Evolutionary conservation across 2,113 vertebrate species (phyloP).

Genomic region (Myotis davidii): DNA sequence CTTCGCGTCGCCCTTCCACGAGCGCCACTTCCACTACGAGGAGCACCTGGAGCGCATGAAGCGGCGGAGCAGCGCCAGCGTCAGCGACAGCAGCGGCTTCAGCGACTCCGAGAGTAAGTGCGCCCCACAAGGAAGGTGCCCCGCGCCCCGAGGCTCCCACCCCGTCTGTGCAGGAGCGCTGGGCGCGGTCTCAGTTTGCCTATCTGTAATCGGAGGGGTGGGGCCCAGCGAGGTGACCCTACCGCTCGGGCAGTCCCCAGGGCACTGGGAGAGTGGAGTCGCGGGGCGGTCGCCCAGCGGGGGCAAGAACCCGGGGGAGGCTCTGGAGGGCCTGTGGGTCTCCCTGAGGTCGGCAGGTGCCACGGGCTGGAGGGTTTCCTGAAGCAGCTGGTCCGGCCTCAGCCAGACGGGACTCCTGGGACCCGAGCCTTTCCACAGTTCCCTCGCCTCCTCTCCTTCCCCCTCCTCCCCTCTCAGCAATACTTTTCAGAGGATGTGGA

Average conservation of each 20-base stretch:
- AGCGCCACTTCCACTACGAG: conserved; percentile 93
- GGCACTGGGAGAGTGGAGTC: neutral
- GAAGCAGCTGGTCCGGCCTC: neutral
- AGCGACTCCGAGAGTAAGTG: conserved; percentile 95
- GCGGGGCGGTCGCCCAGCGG: no score
- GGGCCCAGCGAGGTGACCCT: neutral
- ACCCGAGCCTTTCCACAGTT: neutral
- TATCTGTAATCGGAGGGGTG: neutral
- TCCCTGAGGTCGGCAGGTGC: neutral
- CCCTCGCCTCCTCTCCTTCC: rapidly evolving
- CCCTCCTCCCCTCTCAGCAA: neutral
- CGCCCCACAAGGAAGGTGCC: rapidly evolving
- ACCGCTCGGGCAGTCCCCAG: neutral
- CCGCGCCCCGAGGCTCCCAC: rapidly evolving
- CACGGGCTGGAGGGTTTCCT: neutral
- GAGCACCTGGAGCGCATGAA: conserved; percentile 95
- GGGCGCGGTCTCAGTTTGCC: neutral
- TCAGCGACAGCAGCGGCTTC: conserved; percentile 94
- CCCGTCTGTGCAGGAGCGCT: rapidly evolving
- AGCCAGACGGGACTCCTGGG: neutral
- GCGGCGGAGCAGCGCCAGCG: conserved; percentile 93
- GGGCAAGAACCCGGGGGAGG: neutral
- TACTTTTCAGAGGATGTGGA: neutral
- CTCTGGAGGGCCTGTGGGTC: neutral
- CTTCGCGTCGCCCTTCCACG: conserved; percentile 92